Percentiles rank a stretch among this genome's conserved stretches.
Conservation (phyloP, 2,888 invertebrate species). For the Eilema sororculum region DNA sequence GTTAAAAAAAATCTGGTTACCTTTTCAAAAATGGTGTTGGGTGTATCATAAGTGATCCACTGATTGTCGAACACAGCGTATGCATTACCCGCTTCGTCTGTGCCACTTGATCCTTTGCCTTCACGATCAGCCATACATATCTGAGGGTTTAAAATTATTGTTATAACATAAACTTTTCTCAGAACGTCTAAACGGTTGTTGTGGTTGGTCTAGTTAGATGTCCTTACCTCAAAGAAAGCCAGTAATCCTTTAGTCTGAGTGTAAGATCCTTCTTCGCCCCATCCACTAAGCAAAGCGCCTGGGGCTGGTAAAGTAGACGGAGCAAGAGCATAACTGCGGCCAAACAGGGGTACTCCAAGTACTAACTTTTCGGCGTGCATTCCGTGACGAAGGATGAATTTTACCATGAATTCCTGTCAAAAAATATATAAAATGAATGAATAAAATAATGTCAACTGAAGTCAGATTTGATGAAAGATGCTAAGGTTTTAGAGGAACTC, state of each 20-base stretch:
- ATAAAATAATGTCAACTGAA: background rate
- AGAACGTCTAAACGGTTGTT: background rate
- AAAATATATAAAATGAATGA: background rate
- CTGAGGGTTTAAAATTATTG: slow-evolving; percentile 54
- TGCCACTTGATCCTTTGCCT: slow-evolving; percentile 82
- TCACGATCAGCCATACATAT: slow-evolving; percentile 87
- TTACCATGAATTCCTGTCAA: slow-evolving; percentile 89
- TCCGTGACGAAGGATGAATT: slow-evolving; percentile 89
- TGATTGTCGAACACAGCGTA: slow-evolving; percentile 90
- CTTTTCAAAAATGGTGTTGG: slow-evolving; percentile 89
- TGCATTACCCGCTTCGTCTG: slow-evolving; percentile 89
- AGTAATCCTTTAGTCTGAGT: slow-evolving; percentile 90
- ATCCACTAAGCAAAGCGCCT: slow-evolving; percentile 87
- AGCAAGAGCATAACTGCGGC: slow-evolving; percentile 90
- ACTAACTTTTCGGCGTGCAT: slow-evolving; percentile 90
- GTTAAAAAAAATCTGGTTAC: too few relatives aligned
- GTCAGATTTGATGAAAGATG: background rate
- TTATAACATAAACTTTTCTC: background rate
- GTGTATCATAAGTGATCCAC: slow-evolving; percentile 93
- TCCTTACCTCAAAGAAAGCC: slow-evolving; percentile 90
- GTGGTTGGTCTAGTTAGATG: background rate
- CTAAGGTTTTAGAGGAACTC: too few relatives aligned
- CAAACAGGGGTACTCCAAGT: slow-evolving; percentile 91
- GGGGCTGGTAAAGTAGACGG: slow-evolving; percentile 82
- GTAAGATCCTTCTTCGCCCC: slow-evolving; percentile 89